Percentiles rank a stretch among this genome's conserved stretches.
These are phyloP conservation scores for Cebidichthys violaceus DNA, from an alignment of 2,113 vertebrate species.

Conservation along the genomic window DNA sequence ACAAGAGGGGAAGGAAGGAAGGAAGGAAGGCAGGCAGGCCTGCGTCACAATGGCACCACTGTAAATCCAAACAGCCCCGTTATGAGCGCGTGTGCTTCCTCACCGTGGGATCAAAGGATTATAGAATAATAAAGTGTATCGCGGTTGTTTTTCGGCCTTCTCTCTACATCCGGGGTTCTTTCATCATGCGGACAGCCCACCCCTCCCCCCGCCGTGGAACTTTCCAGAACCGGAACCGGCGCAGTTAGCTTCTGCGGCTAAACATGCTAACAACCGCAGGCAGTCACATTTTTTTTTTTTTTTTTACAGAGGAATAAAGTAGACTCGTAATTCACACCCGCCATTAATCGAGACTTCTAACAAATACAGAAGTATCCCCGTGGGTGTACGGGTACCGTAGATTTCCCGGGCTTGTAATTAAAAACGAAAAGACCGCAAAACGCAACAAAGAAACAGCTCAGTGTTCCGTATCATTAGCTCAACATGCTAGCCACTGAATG, in stretches of 20 bases:
- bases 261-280: not conserved
- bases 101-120: no score
- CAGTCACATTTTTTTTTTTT: no score
- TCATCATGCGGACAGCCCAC: not conserved
- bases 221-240: constrained; percentile 64
- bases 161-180: no score
- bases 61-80: no score
- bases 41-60: no score
- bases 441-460: constrained; percentile 42
- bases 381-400: fast-evolving
- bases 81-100: no score
- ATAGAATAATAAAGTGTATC: no score
- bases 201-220: constrained; percentile 46
- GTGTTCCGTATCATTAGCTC: not conserved
- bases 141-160: no score
- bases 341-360: not conserved
- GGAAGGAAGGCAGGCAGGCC: no score
- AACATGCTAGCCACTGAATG: not conserved
- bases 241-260: constrained; percentile 9
- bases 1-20: no score
- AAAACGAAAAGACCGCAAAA: constrained; percentile 9
- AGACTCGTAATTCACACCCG: fast-evolving
- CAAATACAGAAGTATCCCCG: no score
- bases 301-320: not conserved
- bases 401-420: not conserved